Evolutionary conservation across 1,140 invertebrate species (phyloP).

Genomic region (Eriosoma lanigerum): DNA sequence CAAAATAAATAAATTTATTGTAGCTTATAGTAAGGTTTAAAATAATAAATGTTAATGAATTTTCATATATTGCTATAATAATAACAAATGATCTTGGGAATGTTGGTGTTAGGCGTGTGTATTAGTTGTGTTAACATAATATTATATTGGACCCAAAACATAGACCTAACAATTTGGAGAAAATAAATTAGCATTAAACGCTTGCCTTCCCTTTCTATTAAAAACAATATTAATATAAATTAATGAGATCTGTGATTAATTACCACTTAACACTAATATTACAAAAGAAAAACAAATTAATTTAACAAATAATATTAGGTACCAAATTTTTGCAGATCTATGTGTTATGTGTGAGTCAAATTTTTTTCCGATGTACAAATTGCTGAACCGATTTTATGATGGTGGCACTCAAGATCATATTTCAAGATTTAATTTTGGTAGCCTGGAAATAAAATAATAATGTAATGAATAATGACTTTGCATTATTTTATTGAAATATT

Average conservation of each 20-base stretch:
- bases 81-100: constrained; percentile 31
- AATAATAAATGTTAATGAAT: constrained; percentile 19
- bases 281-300: constrained; percentile 45
- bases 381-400: constrained; percentile 22
- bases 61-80: constrained; percentile 28
- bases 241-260: constrained; percentile 49
- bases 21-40: constrained; percentile 27
- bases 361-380: constrained; percentile 25
- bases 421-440: neutral
- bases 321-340: constrained; percentile 46
- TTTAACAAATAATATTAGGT: constrained; percentile 29
- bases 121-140: constrained; percentile 41
- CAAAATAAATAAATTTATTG: constrained; percentile 46
- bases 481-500: constrained; percentile 1
- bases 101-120: constrained; percentile 45
- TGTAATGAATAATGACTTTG: neutral
- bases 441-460: constrained; percentile 16
- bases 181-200: constrained; percentile 39
- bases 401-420: constrained; percentile 46
- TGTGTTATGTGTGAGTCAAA: constrained; percentile 30
- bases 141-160: constrained; percentile 49
- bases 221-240: constrained; percentile 43
- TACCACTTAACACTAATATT: constrained; percentile 45
- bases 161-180: constrained; percentile 49
- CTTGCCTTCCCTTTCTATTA: constrained; percentile 28